Evolutionary conservation across 2,113 vertebrate species (phyloP).

Genomic region (Rutilus rutilus): DNA sequence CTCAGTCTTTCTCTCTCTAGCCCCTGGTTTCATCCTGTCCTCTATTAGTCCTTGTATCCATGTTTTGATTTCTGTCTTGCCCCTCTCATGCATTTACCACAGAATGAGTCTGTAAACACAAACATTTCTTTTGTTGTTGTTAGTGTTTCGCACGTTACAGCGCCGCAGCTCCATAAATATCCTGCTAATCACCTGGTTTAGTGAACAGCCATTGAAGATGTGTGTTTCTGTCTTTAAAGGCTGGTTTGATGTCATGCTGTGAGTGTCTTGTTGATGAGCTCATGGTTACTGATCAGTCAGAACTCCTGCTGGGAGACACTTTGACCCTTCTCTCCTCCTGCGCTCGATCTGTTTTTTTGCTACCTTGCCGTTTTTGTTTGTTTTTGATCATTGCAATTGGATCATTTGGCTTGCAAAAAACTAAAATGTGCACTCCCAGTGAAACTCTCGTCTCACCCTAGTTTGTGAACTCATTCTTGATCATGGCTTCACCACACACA

Average conservation of each 20-base stretch:
- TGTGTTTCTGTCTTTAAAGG: constrained; percentile 21
- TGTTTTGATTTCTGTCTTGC: neutral
- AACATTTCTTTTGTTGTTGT: neutral
- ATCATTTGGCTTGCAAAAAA: neutral
- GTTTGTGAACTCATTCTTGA: neutral
- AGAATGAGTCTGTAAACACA: neutral
- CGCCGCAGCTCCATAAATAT: neutral
- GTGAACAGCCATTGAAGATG: constrained; percentile 20
- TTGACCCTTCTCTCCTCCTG: neutral
- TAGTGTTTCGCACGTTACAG: neutral
- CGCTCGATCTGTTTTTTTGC: neutral
- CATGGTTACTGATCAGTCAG: constrained; percentile 27
- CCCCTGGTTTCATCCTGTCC: neutral
- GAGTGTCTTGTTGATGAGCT: constrained; percentile 33
- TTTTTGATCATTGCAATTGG: neutral
- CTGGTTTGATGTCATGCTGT: constrained; percentile 24
- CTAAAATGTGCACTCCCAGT: neutral
- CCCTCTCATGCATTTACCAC: neutral
- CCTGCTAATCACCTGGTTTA: neutral
- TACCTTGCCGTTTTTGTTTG: neutral
- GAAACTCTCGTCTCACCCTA: neutral
- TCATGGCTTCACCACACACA: neutral
- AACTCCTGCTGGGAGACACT: constrained; percentile 7
- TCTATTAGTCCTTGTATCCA: constrained; percentile 9
- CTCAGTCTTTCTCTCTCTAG: neutral